These are phyloP conservation scores for Tolmerus cingulatus DNA, from an alignment of 2,888 invertebrate genomes.

Conservation along the genomic window DNA sequence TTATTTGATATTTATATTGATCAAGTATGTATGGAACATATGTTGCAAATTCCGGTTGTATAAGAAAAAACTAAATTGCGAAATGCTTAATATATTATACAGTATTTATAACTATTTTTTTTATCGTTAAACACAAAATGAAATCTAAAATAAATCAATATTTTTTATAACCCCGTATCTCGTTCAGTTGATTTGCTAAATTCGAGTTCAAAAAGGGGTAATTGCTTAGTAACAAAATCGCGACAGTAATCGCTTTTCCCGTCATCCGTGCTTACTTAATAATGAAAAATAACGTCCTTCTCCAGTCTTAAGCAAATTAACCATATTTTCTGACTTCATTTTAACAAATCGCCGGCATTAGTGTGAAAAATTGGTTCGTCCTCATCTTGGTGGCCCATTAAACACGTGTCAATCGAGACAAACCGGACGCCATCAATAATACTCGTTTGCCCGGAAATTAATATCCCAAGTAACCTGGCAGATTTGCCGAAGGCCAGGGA, in stretches of 20 bases:
- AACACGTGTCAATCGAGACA: neutral
- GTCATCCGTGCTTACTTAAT: neutral
- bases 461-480: conserved; percentile 4
- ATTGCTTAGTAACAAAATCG: neutral
- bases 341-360: neutral
- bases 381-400: neutral
- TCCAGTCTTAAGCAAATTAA: neutral
- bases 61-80: too few relatives aligned
- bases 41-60: too few relatives aligned
- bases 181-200: neutral
- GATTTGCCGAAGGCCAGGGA: neutral
- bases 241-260: neutral
- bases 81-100: too few relatives aligned
- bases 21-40: too few relatives aligned
- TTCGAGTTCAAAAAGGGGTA: neutral
- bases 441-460: conserved; percentile 14
- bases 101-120: too few relatives aligned
- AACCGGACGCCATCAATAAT: conserved; percentile 13
- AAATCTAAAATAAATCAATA: too few relatives aligned
- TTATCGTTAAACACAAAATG: too few relatives aligned
- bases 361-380: neutral
- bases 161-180: neutral
- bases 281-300: neutral
- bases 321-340: neutral
- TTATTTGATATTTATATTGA: too few relatives aligned